Evolutionary conservation across 2,888 invertebrate species (phyloP), one percentile per base, ranked within the genome.

Genomic region (Drosophila borborema): DNA sequence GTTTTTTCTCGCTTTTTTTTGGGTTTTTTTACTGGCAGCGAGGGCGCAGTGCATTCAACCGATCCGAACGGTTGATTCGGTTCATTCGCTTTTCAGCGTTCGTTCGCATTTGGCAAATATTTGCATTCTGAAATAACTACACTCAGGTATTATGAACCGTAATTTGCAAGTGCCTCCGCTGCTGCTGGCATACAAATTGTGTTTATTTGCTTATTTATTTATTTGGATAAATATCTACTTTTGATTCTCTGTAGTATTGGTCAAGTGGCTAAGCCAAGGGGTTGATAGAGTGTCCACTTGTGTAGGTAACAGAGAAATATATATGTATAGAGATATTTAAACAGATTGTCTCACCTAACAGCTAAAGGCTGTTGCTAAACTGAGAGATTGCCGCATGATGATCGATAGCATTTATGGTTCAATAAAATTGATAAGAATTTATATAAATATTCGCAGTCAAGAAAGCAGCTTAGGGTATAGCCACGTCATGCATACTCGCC

Each of bases 21-120:
- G 51, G 56, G 23, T 16, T 3, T 6, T 53, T 53, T 36, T 53
- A 48, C 41, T 36, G 18, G 71, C 72, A 60, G 67, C 71, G 83
- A 81, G 73, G 77, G 63, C 72, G 58, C 66, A 87, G 86, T 87
- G 82, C 86, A 86, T 86, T 86, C 87, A 86, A 86, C 86, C 73
- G 80, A 70, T 73, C 61, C 45, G 49, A 58, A 58, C 64, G 60
- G 71, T 56, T 63, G 64, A 64, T 48, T 45, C 68, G 73, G 71
- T 74, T 76, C 76, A 67, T 67, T 72, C 73, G 69, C 69, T 61
- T 70, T 20, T 46, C 20, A 41, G 59, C 72, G 81, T 86, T 86
- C 86, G 68, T 81, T 84, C 73, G 82, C 82, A 61, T 84, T 71
- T 76, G 66, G 64, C 80, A 78, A 82, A 80, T 74, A 79, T 80